A percentile compares a stretch with the other conserved stretches of the same genome.
These are phyloP conservation scores for Caerostris darwini DNA, from an alignment of 1,140 invertebrate species.

Conservation along the genomic window DNA sequence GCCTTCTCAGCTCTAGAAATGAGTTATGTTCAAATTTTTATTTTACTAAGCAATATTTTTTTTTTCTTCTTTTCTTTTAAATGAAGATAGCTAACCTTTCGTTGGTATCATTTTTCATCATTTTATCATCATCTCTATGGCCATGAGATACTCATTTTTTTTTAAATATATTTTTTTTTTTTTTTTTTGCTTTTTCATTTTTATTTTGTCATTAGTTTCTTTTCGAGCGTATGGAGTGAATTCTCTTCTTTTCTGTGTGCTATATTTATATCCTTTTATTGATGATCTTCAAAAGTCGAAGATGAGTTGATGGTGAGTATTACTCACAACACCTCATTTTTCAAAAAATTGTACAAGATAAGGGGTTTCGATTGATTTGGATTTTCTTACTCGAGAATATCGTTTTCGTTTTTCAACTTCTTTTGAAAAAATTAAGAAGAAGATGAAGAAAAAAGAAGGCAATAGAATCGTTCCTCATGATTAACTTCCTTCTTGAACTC, in stretches of 20 bases:
- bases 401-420: not conserved
- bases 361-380: constrained; percentile 42
- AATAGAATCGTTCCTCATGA: constrained; percentile 32
- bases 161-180: no score
- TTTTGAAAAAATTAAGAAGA: not conserved
- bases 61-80: not conserved
- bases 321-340: constrained; percentile 63
- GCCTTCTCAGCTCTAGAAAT: not conserved
- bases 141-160: not conserved
- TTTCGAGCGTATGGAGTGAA: constrained; percentile 14
- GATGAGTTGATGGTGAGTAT: constrained; percentile 22
- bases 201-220: constrained; percentile 37
- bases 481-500: constrained; percentile 38
- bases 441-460: not conserved
- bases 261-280: constrained; percentile 50
- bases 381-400: constrained; percentile 52
- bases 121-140: constrained; percentile 65
- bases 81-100: constrained; percentile 62
- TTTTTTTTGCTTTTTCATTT: not conserved
- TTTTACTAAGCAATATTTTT: not conserved
- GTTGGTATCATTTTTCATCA: constrained; percentile 66
- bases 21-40: constrained; percentile 10
- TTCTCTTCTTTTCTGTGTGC: not conserved
- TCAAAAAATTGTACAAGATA: constrained; percentile 47
- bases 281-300: constrained; percentile 34